These are phyloP conservation scores for Empidonax alnorum DNA, from an alignment of 2,113 vertebrate species.

Conservation along the genomic window DNA sequence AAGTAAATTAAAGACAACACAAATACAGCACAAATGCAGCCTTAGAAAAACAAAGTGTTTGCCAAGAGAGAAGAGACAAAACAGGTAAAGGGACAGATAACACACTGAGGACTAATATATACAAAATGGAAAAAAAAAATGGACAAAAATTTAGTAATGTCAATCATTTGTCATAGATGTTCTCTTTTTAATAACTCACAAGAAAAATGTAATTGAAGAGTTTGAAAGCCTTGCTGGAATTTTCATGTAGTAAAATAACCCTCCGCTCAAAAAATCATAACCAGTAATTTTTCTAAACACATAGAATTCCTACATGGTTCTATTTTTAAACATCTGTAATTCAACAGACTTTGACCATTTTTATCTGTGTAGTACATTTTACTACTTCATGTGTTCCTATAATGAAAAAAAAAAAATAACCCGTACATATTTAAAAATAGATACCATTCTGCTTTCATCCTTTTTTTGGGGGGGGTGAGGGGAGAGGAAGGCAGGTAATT, in stretches of 20 bases:
- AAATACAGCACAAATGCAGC: background rate
- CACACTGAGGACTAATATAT: background rate
- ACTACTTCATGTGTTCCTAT: background rate
- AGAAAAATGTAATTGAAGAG: background rate
- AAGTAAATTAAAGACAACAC: background rate
- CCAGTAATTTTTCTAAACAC: background rate
- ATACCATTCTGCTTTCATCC: background rate
- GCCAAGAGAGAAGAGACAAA: background rate
- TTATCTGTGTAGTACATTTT: background rate
- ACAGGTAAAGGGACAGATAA: background rate
- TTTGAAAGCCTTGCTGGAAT: background rate
- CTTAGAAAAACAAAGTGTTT: background rate
- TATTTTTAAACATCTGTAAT: background rate
- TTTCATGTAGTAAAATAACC: background rate
- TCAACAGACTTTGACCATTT: background rate
- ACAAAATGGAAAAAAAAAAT: background rate
- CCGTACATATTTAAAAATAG: slow-evolving; percentile 10
- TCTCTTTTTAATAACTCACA: background rate
- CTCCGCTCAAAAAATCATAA: background rate
- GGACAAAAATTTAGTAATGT: background rate
- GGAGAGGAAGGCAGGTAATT: background rate
- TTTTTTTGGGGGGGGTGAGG: background rate
- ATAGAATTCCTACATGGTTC: background rate
- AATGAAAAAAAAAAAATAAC: background rate
- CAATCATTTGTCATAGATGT: slow-evolving; percentile 13